Base-by-base conservation (phyloP, 2,113 vertebrate genomes). In the Pyrgilauda ruficollis region DNA sequence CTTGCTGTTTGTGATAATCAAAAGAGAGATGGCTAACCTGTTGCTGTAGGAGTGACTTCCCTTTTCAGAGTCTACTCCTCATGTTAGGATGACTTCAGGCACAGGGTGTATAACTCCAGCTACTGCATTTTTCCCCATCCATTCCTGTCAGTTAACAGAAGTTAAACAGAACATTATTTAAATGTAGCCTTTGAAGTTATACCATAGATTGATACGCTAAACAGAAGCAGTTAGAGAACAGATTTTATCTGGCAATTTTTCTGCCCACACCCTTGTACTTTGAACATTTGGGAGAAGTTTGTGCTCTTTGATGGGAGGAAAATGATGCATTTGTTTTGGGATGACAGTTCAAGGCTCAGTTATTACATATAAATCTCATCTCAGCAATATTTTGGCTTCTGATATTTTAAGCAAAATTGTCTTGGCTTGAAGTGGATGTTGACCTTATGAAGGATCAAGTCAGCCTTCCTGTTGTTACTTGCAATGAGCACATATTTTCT, bases 381-480 rank as follows among this genome's bases (percentile, higher is more conserved):
- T 80, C 89, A 91, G 83, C 86, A 93, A 91, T 91, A 85, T 77
- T 93, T 90, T 96, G 92, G 63, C 93, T 93, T 95, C 83, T 93
- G 62, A 90, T 81, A 59, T 56, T 91, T 94, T 86, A 93, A 90
- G 31, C 52, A 93, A 84, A 90, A 89, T 85, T 93, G 13, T 75
- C 66, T 94, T 90, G 94, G 94, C 95, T 95, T 59, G 58, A 73
- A 86, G 46, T 88, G 44, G 37, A 74, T 90, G 62, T 94, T 95
- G 93, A 93, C 84, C 91, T 96, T 94, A 88, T 61, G 85, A 86
- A 33, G 37, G 90, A 91, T 96, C 88, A 93, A 93, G 50, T 93
- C 81, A 89, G 72, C 28, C 59, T 90, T 94, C 93, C 91, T 96
- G 96, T 94, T 94, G 50, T 90, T 94, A 73, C 96, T 95, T 97